A percentile compares a stretch with the other conserved stretches of the same genome.
Evolutionary conservation across 1,140 invertebrate genomes (phyloP).

Genomic region (Brachionus sp.): DNA sequence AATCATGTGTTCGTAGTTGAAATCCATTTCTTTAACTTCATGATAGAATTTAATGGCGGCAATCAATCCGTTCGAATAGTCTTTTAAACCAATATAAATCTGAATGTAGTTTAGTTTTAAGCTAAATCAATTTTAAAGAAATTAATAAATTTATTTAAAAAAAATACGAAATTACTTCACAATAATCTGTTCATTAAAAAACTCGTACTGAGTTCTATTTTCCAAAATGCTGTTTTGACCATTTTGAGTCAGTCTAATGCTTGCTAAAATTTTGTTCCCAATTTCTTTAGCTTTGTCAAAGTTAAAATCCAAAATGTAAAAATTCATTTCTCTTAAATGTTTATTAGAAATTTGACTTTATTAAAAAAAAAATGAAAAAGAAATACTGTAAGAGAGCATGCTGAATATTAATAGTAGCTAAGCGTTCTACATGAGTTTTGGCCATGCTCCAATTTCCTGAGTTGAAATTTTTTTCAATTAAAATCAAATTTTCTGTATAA

Average conservation of each 20-base stretch:
- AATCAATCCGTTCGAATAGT: constrained; percentile 26
- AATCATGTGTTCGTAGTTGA: constrained; percentile 26
- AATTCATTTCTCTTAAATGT: constrained; percentile 39
- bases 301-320: constrained; percentile 30
- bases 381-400: constrained; percentile 32
- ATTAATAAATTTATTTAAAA: not conserved
- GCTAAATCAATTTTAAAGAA: not conserved
- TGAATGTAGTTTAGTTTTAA: constrained; percentile 7
- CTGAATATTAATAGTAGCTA: constrained; percentile 32
- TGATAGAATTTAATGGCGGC: constrained; percentile 38
- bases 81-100: constrained; percentile 25
- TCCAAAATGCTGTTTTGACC: not conserved
- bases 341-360: not conserved
- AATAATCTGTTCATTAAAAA: constrained; percentile 32
- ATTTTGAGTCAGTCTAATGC: not conserved
- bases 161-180: constrained; percentile 21
- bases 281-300: constrained; percentile 42
- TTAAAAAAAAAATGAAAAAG: not conserved
- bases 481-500: constrained; percentile 37
- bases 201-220: constrained; percentile 25
- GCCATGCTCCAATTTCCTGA: constrained; percentile 15
- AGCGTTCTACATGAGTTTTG: constrained; percentile 3
- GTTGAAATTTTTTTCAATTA: constrained; percentile 8
- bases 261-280: not conserved
- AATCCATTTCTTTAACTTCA: constrained; percentile 34